Base-by-base conservation (phyloP, 37 sponge, comb jelly and placozoan species). In the Halisarca cf. caerulea region DNA sequence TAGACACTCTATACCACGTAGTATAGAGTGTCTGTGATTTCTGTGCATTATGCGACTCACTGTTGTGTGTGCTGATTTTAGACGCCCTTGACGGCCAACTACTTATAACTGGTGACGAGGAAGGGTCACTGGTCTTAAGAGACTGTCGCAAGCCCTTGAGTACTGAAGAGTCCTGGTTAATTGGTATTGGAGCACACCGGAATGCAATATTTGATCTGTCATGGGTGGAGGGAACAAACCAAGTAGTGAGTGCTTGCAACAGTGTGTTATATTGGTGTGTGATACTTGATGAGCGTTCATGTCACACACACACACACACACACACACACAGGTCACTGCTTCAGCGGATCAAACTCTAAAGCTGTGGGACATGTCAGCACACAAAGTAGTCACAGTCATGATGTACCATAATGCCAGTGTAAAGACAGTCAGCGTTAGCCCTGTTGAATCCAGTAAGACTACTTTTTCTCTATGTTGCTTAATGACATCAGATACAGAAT, bases 141-240 rank as follows among this genome's bases (percentile, higher is more conserved):
- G 80, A 94, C 80, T 80, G 83, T 11, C 64, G 81, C 27, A 85
- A 61, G 24, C 43, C 35, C 6, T 32, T 71, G 54, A 6, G 37
- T 4, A 20, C 38, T 53, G 17, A 35, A 18, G 35, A 74, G 27
- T 73, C 30, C 18, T 70, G 55, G 36, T 23, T 51, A 24, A 33
- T 81, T 80, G 93, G 86, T 24, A 58, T 86, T 11, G 53, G 11
- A 11, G 90, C 84, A 38, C 87, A 89, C 68, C 23, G 33, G 6
- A 92, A 92, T 84, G 93, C 93, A 6, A 84, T 92, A 51, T 89
- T 89, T 86, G 93, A 92, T 38, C 41, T 92, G 44, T 45, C 84
- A 17, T 92, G 90, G 90, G 14, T 80, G 7, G 71, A 80, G 33
- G 82, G 82, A 14, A 80, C 57, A 18, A 81, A 51, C 3, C 54